phyloP scores from a whole-genome alignment of 2,888 invertebrate species.

The Leptura quadrifasciata region DNA sequence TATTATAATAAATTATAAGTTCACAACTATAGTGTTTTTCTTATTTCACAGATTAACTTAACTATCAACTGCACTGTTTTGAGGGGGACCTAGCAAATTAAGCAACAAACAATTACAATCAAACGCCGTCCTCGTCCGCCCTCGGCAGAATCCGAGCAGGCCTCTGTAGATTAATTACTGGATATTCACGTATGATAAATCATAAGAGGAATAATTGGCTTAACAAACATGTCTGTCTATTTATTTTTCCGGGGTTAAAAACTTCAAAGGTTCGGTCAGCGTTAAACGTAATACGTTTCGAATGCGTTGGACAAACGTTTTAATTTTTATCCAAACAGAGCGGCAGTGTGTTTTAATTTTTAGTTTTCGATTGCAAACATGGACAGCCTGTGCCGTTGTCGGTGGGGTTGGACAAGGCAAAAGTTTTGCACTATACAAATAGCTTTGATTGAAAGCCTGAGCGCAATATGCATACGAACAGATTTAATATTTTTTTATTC shows the following conservation, averaged over 20 bases:
- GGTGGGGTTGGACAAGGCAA: not conserved
- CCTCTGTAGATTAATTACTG: constrained; percentile 61
- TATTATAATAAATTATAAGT: no score
- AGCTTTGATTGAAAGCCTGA: not conserved
- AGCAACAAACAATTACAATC: not conserved
- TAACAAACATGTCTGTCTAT: constrained; percentile 49
- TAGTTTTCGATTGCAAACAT: constrained; percentile 54
- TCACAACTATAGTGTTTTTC: no score
- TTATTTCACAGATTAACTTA: no score
- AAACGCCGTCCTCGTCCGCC: not conserved
- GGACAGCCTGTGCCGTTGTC: constrained; percentile 18
- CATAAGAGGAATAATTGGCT: constrained; percentile 65
- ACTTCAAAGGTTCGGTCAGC: constrained; percentile 58
- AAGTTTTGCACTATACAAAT: constrained; percentile 22
- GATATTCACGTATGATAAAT: constrained; percentile 64
- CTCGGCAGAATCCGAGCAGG: constrained; percentile 19
- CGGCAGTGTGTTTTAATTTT: constrained; percentile 55
- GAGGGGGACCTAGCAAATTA: not conserved
- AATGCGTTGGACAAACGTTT: constrained; percentile 53
- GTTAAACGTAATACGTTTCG: constrained; percentile 54
- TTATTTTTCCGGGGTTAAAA: constrained; percentile 41
- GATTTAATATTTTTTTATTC: constrained; percentile 6
- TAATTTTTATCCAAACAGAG: constrained; percentile 60
- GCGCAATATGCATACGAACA: not conserved
- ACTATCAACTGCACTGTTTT: not conserved